Evolutionary conservation across 2,113 vertebrate species (phyloP).

Genomic region (Dicrurus megarhynchus): DNA sequence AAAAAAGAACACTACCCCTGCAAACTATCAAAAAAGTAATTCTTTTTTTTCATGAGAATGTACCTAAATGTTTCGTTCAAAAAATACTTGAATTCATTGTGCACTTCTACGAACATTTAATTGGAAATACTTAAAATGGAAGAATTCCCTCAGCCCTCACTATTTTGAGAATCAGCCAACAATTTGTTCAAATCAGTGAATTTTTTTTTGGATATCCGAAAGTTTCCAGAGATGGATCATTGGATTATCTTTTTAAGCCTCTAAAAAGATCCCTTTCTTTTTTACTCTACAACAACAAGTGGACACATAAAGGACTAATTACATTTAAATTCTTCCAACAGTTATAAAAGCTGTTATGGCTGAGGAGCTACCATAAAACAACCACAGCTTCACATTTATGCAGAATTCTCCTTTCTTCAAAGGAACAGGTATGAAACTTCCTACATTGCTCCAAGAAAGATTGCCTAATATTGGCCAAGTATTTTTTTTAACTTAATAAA

Average conservation of each 20-base stretch:
- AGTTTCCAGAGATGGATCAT: background rate
- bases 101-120: background rate
- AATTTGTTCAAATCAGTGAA: background rate
- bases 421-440: conserved; percentile 55
- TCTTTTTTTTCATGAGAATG: background rate
- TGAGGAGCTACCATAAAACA: conserved; percentile 57
- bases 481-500: background rate
- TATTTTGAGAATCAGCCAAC: background rate
- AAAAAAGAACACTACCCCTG: background rate
- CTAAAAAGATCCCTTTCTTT: background rate
- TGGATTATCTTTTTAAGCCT: background rate
- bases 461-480: background rate
- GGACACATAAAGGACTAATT: conserved; percentile 30
- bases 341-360: conserved; percentile 59
- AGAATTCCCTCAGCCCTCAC: background rate
- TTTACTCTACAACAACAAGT: background rate
- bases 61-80: background rate
- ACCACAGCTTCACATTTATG: conserved; percentile 52
- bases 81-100: background rate
- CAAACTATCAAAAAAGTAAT: background rate
- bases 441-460: conserved; percentile 28
- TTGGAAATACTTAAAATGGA: background rate
- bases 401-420: conserved; percentile 61
- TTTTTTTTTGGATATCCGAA: conserved; percentile 10
- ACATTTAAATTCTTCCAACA: conserved; percentile 61